phyloP scores from a whole-genome alignment of 1,140 invertebrate genomes.

The Vanessa tameamea region DNA sequence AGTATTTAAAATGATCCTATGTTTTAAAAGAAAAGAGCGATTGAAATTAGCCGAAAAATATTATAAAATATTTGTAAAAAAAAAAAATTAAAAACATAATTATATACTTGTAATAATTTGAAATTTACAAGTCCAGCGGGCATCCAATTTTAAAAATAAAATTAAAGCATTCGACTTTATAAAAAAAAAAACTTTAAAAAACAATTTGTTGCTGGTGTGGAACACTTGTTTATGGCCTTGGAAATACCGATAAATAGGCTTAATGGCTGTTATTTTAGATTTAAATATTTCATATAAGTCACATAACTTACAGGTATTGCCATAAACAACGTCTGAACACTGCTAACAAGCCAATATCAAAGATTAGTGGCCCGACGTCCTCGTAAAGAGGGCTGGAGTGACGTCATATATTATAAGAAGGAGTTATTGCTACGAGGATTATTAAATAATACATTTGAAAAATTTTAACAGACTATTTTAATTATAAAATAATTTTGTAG shows the following conservation, averaged over 20 bases:
- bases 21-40: no score
- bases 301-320: slow-evolving; percentile 35
- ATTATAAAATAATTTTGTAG: no score
- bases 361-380: slow-evolving; percentile 32
- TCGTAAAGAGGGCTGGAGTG: slow-evolving; percentile 30
- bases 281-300: slow-evolving; percentile 25
- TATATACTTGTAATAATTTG: no score
- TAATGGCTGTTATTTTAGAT: slow-evolving; percentile 14
- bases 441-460: not conserved
- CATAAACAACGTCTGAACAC: slow-evolving; percentile 37
- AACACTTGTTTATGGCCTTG: not conserved
- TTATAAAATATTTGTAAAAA: no score
- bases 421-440: slow-evolving; percentile 13
- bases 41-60: no score
- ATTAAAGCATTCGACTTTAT: not conserved
- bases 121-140: no score
- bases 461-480: not conserved
- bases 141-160: no score
- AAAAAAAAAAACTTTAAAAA: not conserved
- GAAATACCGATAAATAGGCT: slow-evolving; percentile 10
- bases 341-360: slow-evolving; percentile 43
- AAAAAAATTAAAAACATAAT: no score
- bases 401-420: slow-evolving; percentile 27
- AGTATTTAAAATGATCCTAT: no score
- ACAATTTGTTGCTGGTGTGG: not conserved